Conservation (phyloP, 2,113 vertebrate species). For the Eulacestoma nigropectus region DNA sequence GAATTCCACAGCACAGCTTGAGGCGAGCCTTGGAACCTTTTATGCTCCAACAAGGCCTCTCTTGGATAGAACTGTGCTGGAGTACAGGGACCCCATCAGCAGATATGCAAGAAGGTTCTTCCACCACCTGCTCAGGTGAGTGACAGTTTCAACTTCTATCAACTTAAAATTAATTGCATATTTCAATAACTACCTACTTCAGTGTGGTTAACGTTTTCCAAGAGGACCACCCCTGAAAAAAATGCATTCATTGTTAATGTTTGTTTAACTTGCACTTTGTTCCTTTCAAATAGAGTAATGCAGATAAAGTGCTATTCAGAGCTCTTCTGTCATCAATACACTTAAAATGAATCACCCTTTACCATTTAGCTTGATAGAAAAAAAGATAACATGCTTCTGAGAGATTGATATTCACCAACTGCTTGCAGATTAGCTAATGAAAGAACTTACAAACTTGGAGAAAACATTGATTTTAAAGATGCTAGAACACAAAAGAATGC, state of each 20-base stretch:
- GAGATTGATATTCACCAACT: background rate
- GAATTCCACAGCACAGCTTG: conserved; percentile 85
- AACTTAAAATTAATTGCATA: conserved; percentile 42
- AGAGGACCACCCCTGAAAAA: conserved; percentile 31
- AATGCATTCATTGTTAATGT: conserved; percentile 33
- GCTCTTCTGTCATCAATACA: conserved; percentile 18
- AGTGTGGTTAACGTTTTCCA: conserved; percentile 39
- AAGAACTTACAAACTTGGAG: background rate
- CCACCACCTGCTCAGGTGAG: conserved; percentile 97
- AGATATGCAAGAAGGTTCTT: conserved; percentile 93
- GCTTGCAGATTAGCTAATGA: background rate
- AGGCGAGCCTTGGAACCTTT: conserved; percentile 90
- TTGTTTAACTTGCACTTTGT: conserved; percentile 58
- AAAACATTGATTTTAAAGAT: background rate
- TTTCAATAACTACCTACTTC: conserved; percentile 22
- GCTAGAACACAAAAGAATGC: background rate
- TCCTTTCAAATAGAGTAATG: conserved; percentile 33
- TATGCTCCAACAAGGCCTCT: conserved; percentile 85
- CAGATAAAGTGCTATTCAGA: conserved; percentile 40
- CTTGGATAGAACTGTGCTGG: conserved; percentile 82
- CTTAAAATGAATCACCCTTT: conserved; percentile 26
- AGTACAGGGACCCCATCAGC: conserved; percentile 88
- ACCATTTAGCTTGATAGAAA: conserved; percentile 23
- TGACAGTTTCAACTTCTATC: conserved; percentile 27
- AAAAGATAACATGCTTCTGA: background rate